Percentiles rank a stretch among this genome's conserved stretches.
These are phyloP conservation scores for Motacilla alba DNA, from an alignment of 2,113 vertebrate genomes.

Conservation along the genomic window DNA sequence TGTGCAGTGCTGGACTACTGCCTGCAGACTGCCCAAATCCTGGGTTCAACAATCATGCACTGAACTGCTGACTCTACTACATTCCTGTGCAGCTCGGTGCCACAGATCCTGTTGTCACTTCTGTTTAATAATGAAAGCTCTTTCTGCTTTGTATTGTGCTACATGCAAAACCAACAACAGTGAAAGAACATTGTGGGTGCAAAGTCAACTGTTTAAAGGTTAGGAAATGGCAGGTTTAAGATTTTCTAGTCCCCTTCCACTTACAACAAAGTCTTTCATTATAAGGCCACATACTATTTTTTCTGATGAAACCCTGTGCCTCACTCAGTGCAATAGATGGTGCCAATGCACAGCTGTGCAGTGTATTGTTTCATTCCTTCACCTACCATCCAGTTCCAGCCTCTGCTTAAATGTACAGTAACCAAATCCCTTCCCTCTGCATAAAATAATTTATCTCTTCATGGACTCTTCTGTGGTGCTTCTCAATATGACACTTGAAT, in stretches of 20 bases:
- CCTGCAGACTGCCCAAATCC: constrained; percentile 4
- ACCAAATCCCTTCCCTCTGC: not conserved
- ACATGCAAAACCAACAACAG: not conserved
- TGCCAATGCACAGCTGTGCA: constrained; percentile 5
- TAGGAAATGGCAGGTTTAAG: not conserved
- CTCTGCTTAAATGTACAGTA: not conserved
- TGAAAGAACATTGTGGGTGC: not conserved
- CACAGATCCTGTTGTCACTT: constrained; percentile 10
- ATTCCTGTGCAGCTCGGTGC: not conserved
- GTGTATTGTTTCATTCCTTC: not conserved
- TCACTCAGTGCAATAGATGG: not conserved
- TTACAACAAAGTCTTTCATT: not conserved
- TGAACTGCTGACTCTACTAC: constrained; percentile 10
- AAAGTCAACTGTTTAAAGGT: not conserved
- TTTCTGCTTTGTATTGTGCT: not conserved
- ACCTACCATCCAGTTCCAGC: not conserved
- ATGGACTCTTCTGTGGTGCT: not conserved
- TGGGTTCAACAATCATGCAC: not conserved
- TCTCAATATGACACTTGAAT: constrained; percentile 42
- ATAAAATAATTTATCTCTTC: constrained; percentile 33
- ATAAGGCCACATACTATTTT: not conserved
- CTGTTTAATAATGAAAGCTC: not conserved
- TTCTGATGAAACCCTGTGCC: not conserved
- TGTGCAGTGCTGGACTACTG: not conserved
- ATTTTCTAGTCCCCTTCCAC: not conserved